Conservation (phyloP, 2,888 invertebrate species). For the Athalia rosae region DNA sequence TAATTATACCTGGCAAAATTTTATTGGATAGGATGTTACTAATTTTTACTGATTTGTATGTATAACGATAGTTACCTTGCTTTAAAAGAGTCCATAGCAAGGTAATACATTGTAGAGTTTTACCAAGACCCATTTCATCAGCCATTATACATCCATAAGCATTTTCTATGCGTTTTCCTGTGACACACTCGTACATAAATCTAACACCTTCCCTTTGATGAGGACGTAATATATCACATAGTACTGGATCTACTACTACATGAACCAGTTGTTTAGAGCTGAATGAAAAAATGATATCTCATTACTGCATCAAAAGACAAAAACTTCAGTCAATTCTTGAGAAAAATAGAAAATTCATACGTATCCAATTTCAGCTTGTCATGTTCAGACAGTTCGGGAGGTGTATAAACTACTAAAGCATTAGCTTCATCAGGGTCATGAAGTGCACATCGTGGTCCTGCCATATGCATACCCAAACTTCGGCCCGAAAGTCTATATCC, state of each 20-base stretch:
- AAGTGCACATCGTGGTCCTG: slow-evolving; percentile 80
- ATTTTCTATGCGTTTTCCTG: slow-evolving; percentile 89
- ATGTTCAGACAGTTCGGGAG: slow-evolving; percentile 89
- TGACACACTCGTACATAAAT: slow-evolving; percentile 99
- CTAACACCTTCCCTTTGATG: slow-evolving; percentile 99
- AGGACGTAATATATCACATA: slow-evolving; percentile 93
- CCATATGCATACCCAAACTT: slow-evolving; percentile 85
- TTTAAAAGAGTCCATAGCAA: slow-evolving; percentile 94
- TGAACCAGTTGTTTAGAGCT: slow-evolving; percentile 85
- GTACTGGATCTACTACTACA: slow-evolving; percentile 96
- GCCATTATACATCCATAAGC: slow-evolving; percentile 99
- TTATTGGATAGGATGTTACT: background rate
- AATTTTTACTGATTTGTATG: background rate
- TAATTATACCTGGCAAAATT: background rate
- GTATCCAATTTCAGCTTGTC: slow-evolving; percentile 89
- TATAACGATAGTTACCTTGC: slow-evolving; percentile 75
- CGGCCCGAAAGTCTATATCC: slow-evolving; percentile 87
- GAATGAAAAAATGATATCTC: slow-evolving; percentile 55
- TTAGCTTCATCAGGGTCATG: slow-evolving; percentile 95
- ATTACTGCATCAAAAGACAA: background rate
- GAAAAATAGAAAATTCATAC: slow-evolving; percentile 68
- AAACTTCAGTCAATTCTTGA: no score
- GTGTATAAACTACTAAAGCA: slow-evolving; percentile 90
- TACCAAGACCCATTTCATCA: slow-evolving; percentile 99
- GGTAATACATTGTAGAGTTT: slow-evolving; percentile 98